Conservation (phyloP, 2,797 vertebrate genomes). For the Rhinoraja longicauda region DNA sequence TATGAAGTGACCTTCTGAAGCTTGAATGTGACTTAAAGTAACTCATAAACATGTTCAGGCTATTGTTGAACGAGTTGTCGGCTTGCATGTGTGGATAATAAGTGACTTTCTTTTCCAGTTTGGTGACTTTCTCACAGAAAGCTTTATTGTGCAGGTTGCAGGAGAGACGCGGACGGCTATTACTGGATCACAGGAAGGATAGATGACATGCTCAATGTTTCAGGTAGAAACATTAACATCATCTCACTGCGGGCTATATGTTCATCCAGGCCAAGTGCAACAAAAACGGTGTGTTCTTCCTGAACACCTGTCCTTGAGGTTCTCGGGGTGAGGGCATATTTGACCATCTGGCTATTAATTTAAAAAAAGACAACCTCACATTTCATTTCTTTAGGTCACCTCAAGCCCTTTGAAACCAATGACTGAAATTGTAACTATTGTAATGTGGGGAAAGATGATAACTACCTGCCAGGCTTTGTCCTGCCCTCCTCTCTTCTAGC, state of each 20-base stretch:
- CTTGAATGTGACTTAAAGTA: neutral
- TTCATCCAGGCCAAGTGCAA: neutral
- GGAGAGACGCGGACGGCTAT: conserved; percentile 71
- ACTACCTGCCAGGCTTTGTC: neutral
- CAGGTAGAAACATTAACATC: conserved; percentile 53
- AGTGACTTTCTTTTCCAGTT: neutral
- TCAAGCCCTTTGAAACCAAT: neutral
- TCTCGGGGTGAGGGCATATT: neutral
- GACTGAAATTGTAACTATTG: neutral
- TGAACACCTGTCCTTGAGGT: too few species aligned
- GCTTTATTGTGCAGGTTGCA: conserved; percentile 56
- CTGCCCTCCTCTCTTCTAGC: too few species aligned
- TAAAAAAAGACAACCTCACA: neutral
- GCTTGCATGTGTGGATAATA: neutral
- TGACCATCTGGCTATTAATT: too few species aligned
- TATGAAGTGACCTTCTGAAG: neutral
- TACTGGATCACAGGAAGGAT: conserved; percentile 76
- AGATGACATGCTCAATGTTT: conserved; percentile 76
- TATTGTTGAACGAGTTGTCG: neutral
- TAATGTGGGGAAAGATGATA: neutral
- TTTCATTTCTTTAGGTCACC: neutral
- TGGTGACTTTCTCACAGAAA: neutral
- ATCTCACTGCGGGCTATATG: neutral
- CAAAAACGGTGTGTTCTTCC: neutral
- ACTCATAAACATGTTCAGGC: neutral